Evolutionary conservation across 1,140 invertebrate genomes (phyloP).

Genomic region (Episyrphus balteatus): DNA sequence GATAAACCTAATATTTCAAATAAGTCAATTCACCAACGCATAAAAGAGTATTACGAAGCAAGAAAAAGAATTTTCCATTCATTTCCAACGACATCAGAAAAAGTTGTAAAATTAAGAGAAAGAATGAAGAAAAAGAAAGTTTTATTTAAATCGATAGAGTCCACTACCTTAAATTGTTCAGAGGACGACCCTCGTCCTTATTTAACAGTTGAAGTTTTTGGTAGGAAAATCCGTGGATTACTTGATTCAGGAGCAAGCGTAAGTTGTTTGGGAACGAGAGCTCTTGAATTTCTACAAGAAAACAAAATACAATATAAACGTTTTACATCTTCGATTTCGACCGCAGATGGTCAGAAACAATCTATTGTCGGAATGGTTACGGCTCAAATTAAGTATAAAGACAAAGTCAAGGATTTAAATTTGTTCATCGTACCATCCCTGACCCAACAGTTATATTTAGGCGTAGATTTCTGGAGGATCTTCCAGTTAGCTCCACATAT

Average conservation of each 20-base stretch:
- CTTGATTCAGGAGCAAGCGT: conserved; percentile 1
- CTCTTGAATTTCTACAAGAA: background rate
- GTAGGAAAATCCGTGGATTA: background rate
- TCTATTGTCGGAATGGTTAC: background rate
- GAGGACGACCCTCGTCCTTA: background rate
- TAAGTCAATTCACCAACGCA: too few species aligned
- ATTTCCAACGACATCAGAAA: too few species aligned
- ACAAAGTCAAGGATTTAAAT: background rate
- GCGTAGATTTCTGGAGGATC: conserved; percentile 4
- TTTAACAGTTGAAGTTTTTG: background rate
- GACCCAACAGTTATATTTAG: conserved; percentile 1
- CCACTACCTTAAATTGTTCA: background rate
- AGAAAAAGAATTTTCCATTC: too few species aligned
- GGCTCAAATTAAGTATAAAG: background rate
- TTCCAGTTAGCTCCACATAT: conserved; percentile 7
- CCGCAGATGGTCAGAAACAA: background rate
- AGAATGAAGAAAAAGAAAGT: too few species aligned
- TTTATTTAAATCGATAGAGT: too few species aligned
- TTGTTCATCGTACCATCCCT: conserved; percentile 2
- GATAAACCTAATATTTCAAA: too few species aligned
- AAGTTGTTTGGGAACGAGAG: background rate
- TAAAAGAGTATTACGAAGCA: too few species aligned
- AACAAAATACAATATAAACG: background rate
- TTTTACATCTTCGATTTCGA: background rate
- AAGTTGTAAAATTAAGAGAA: too few species aligned